phyloP scores from a whole-genome alignment of 1,140 invertebrate genomes.

The Cataglyphis hispanica region DNA sequence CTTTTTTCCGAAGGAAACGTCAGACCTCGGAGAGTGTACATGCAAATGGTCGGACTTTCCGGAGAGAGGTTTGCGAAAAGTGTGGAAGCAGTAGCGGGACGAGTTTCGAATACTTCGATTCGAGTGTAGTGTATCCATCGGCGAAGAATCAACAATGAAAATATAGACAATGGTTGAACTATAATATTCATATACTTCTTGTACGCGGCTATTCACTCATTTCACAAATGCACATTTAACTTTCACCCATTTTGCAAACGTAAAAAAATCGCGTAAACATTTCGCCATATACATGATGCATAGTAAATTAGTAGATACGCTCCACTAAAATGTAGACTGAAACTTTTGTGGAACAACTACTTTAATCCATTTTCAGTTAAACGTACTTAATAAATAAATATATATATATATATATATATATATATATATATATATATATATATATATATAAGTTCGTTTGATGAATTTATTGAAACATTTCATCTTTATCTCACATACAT shows the following conservation, averaged over 20 bases:
- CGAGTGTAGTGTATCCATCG: constrained; percentile 6
- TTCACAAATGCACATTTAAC: constrained; percentile 1
- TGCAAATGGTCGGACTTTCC: constrained; percentile 45
- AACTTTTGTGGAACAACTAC: too few species aligned
- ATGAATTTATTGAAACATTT: neutral
- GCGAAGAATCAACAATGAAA: constrained; percentile 43
- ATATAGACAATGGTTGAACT: constrained; percentile 1
- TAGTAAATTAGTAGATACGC: neutral
- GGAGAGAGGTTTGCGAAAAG: constrained; percentile 18
- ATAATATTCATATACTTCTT: constrained; percentile 55
- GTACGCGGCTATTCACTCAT: constrained; percentile 15
- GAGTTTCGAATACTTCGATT: constrained; percentile 51
- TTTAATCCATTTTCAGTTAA: too few species aligned
- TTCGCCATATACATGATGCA: too few species aligned
- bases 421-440: too few species aligned
- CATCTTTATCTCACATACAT: neutral
- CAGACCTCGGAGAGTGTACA: neutral
- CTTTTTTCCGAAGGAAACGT: constrained; percentile 32
- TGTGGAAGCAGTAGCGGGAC: constrained; percentile 37
- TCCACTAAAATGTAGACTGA: too few species aligned
- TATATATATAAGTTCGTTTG: neutral
- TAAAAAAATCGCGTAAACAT: neutral
- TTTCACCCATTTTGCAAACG: constrained; percentile 22
- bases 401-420: too few species aligned
- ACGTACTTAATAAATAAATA: too few species aligned